phyloP scores from a whole-genome alignment of 1,140 invertebrate genomes.

The Tetragnatha versicolor region DNA sequence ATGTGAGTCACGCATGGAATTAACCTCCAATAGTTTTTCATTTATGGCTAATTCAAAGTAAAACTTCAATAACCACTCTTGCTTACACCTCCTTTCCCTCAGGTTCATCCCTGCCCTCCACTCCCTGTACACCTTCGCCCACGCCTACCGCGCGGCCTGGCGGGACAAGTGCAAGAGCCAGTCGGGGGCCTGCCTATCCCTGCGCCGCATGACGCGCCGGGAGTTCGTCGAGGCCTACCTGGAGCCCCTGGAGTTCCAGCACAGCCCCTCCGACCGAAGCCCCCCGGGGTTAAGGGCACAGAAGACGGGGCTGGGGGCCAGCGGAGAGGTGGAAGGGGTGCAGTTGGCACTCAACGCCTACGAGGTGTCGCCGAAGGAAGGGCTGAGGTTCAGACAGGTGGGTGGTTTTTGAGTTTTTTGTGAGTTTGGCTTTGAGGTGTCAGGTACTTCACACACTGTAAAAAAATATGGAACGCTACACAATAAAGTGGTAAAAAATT shows the following conservation, averaged over 20 bases:
- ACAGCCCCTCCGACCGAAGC: conserved; percentile 58
- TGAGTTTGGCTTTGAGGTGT: too few species aligned
- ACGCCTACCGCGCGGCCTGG: conserved; percentile 64
- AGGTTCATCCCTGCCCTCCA: conserved; percentile 65
- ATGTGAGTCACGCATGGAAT: too few species aligned
- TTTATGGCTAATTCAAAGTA: too few species aligned
- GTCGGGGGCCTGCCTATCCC: conserved; percentile 61
- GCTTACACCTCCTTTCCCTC: background rate
- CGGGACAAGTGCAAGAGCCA: conserved; percentile 59
- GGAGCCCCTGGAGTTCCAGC: conserved; percentile 57
- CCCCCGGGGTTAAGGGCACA: conserved; percentile 51
- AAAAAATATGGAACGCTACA: too few species aligned
- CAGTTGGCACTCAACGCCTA: conserved; percentile 44
- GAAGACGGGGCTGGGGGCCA: conserved; percentile 17
- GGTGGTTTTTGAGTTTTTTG: too few species aligned
- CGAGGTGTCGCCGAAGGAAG: conserved; percentile 7
- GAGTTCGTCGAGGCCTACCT: conserved; percentile 64
- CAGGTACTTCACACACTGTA: too few species aligned
- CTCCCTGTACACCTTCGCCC: conserved; percentile 64
- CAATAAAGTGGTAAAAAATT: too few species aligned
- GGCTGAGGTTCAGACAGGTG: conserved; percentile 49
- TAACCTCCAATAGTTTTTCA: too few species aligned
- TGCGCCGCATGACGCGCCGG: conserved; percentile 60
- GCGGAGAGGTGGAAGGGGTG: conserved; percentile 50
- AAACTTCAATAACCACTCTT: background rate